A percentile compares a stretch with the other conserved stretches of the same genome.
Conservation (phyloP, 1,140 invertebrate genomes). For the Cotesia chilonis region DNA sequence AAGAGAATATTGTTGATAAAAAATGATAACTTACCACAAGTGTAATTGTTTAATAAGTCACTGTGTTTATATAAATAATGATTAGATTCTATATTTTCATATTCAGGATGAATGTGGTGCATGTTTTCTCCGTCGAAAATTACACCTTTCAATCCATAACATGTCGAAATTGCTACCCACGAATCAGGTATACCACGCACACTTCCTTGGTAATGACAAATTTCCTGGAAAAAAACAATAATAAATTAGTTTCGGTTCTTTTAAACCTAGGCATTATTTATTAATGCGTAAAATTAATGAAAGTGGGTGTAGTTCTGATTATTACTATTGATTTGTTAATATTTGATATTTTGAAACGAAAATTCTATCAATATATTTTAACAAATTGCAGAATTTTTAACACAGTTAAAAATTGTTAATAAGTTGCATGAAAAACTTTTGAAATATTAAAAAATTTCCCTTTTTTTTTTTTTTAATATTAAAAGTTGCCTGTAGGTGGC, state of each 20-base stretch:
- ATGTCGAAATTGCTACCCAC: constrained; percentile 88
- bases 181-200: constrained; percentile 76
- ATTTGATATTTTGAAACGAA: too few relatives aligned
- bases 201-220: constrained; percentile 86
- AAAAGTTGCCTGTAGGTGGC: too few relatives aligned
- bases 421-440: too few relatives aligned
- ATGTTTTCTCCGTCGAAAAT: constrained; percentile 81
- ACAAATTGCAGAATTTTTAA: too few relatives aligned
- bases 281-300: too few relatives aligned
- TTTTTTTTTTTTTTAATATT: too few relatives aligned
- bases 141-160: constrained; percentile 81
- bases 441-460: too few relatives aligned
- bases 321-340: too few relatives aligned
- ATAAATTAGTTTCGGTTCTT: constrained; percentile 1
- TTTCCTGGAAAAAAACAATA: constrained; percentile 66
- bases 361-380: too few relatives aligned
- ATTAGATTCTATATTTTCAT: constrained; percentile 60
- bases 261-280: background rate
- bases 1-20: too few relatives aligned
- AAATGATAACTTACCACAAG: constrained; percentile 69
- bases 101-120: constrained; percentile 74
- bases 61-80: constrained; percentile 78
- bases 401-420: too few relatives aligned
- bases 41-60: constrained; percentile 73
- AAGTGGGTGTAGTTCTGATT: too few relatives aligned